phyloP scores from a whole-genome alignment of 2,888 invertebrate genomes.

The Mythimna impura region DNA sequence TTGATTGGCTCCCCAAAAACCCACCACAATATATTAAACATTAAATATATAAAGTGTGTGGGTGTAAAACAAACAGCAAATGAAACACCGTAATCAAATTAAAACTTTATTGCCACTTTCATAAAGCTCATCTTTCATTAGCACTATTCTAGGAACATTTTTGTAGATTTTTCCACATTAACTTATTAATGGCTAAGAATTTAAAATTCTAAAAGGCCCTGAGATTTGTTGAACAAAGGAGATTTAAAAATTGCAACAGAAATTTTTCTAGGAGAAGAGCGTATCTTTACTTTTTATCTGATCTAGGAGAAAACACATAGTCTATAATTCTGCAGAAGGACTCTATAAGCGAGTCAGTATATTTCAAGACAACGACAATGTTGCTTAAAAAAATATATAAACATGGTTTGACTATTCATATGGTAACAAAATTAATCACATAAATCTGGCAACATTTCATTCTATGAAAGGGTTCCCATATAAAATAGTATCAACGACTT shows the following conservation, averaged over 20 bases:
- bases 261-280: constrained; percentile 15
- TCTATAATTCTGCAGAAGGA: neutral
- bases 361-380: neutral
- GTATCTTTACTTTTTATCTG: neutral
- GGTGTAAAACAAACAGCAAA: constrained; percentile 10
- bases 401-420: neutral
- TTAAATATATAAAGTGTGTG: neutral
- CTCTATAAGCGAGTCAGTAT: neutral
- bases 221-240: constrained; percentile 32
- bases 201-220: constrained; percentile 36
- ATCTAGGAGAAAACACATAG: neutral
- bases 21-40: neutral
- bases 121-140: constrained; percentile 32
- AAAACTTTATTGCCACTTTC: constrained; percentile 41
- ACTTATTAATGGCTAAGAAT: constrained; percentile 11
- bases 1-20: neutral
- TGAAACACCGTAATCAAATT: constrained; percentile 35
- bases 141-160: constrained; percentile 9
- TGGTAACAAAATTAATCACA: constrained; percentile 35
- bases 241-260: constrained; percentile 17
- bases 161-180: constrained; percentile 10
- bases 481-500: constrained; percentile 20
- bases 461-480: neutral
- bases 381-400: neutral
- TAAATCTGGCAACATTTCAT: constrained; percentile 5